Evolutionary conservation across 2,888 invertebrate genomes (phyloP), one percentile per base, ranked within the genome.

Genomic region (Schizotus pectinicornis): DNA sequence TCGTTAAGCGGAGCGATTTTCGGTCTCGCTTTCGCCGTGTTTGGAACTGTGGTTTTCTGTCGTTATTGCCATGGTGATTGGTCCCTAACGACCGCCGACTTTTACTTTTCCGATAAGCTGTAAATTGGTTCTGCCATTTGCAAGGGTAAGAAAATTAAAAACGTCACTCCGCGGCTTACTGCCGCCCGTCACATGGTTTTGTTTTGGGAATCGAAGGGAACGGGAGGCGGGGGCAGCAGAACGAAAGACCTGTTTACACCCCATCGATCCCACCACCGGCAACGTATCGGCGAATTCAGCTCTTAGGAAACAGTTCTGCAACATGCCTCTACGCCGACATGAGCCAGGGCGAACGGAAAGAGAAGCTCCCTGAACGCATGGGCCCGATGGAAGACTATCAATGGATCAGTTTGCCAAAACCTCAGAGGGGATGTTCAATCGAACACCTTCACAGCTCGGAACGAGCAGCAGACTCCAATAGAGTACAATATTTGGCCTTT

Each of bases 11-110:
- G 36, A 22, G 3, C 22, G 35, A 9, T 32, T 32, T 48, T 48
- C 31, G 32, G 37, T 48, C 37, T 38, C 38, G n/a, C 8, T 9
- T 11, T 38, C 9, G 9, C 12, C 22, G 51, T 35, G 9, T 42
- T 31, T 38, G 53, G 53, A 32, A 39, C 42, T 47, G 54, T 41
- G 54, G 47, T 47, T 54, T 54, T 53, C 35, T 56, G 50, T 43
- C 48, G 48, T 57, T 52, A 61, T 63, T 48, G 52, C 59, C 61
- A 63, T 63, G 63, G 61, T 48, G 61, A 63, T 61, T 31, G 41
- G 61, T 59, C 59, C 59, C 63, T 55, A 56, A 59, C 63, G 50
- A 63, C 60, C 54, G 60, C 63, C 61, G 49, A 52, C 63, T 63
- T 63, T 58, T 60, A 45, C 60, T 48, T 60, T 46, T 46, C 39